Evolutionary conservation across 2,797 vertebrate genomes (phyloP).

Genomic region (Anguilla marmorata): DNA sequence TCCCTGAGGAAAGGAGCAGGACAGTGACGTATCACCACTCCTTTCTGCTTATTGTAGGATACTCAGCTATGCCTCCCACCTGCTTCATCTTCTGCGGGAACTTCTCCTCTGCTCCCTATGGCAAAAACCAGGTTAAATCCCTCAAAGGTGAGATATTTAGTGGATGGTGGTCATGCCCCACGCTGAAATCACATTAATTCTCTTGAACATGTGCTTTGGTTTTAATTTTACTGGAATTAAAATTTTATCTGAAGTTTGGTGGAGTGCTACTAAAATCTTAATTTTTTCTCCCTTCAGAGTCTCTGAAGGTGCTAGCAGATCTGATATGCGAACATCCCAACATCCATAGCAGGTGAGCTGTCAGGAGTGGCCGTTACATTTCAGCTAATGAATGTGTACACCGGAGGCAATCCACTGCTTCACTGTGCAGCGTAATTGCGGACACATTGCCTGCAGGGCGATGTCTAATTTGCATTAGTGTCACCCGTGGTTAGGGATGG

Average conservation of each 20-base stretch:
- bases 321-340: constrained; percentile 87
- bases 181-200: not conserved
- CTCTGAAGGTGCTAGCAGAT: constrained; percentile 88
- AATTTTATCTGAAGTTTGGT: not conserved
- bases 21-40: not conserved
- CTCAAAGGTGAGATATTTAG: constrained; percentile 80
- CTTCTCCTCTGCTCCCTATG: constrained; percentile 91
- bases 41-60: constrained; percentile 71
- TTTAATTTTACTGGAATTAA: not conserved
- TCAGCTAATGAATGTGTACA: not conserved
- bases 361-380: not conserved
- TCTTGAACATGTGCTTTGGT: not conserved
- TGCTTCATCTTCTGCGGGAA: constrained; percentile 97
- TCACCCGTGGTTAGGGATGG: no score
- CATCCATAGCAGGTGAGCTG: constrained; percentile 88
- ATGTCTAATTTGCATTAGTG: no score
- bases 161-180: not conserved
- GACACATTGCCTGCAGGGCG: not conserved
- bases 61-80: constrained; percentile 89
- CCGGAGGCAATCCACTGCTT: not conserved
- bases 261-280: not conserved
- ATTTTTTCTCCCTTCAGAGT: constrained; percentile 70
- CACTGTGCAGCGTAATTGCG: not conserved
- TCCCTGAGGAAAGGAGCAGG: not conserved
- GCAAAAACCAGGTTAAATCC: constrained; percentile 85